Conservation (phyloP, 2,113 vertebrate genomes). For the Pedionomus torquatus region DNA sequence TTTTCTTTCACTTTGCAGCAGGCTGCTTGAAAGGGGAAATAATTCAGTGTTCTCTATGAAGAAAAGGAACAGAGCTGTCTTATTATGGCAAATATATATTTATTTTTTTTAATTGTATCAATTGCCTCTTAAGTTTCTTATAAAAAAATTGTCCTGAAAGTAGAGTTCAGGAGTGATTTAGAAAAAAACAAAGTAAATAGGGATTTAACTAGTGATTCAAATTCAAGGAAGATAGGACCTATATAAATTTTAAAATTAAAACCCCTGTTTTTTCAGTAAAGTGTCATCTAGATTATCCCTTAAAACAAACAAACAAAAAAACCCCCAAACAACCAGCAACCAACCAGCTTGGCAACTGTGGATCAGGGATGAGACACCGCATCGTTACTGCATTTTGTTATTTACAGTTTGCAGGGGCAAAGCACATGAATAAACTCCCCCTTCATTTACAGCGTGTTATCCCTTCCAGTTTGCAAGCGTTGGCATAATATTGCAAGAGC, state of each 20-base stretch:
- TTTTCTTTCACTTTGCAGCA: neutral
- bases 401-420: neutral
- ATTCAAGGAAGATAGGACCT: neutral
- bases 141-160: neutral
- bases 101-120: neutral
- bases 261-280: neutral
- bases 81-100: neutral
- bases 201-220: neutral
- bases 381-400: neutral
- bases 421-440: neutral
- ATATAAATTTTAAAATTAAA: neutral
- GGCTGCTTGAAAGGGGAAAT: slow-evolving; percentile 16
- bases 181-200: neutral
- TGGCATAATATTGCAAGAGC: neutral
- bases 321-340: neutral
- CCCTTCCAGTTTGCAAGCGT: neutral
- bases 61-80: neutral
- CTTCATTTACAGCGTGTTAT: neutral
- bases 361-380: neutral
- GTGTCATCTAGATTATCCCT: neutral
- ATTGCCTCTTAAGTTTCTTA: neutral
- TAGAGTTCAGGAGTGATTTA: neutral
- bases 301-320: neutral
- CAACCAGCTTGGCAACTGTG: neutral
- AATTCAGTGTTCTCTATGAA: neutral